Evolutionary conservation across 2,797 vertebrate species (phyloP), one percentile per base, ranked within the genome.

Genomic region (Hylomyscus alleni): DNA sequence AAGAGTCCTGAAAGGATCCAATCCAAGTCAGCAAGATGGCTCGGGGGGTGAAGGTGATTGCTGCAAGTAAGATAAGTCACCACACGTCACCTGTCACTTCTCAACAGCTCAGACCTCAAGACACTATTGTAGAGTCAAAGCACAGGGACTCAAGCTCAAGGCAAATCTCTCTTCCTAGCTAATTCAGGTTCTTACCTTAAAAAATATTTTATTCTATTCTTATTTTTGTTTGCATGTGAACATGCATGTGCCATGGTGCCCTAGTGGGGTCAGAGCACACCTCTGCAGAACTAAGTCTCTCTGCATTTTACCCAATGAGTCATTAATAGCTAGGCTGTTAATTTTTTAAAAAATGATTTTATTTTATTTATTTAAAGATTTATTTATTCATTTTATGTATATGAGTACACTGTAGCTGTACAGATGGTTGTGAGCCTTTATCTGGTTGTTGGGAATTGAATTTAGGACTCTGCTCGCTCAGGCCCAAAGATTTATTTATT

Each of bases 81-180:
- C 65, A 37, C 4, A 60, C 6, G 1, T 52, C 29, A 62, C 14
- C 29, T 24, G 19, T 34, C 56, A 40, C 34, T 7, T 15, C 14
- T 83, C n/a, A 82, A 76, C 60, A 58, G 56, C 10, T 62, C 58
- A 69, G 40, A 90, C 52, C n/a, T 87, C 10, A 87, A 83, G n/a
- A 62, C n/a, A 89, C 12, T 80, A 87, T 69, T 22, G 58, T 34
- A 54, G 67, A 82, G 40, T 31, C 13, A 52, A 93, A 91, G 84
- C 6, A 47, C 50, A 40, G 34, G 81, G 3, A 65, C 58, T 1
- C 58, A 47, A 50, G 73, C 60, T 95, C 78, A 95, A 37, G 37
- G 72, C 73, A 89, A 75, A 75, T 44, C 76, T 88, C 37, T 92
- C 76, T 76, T 34, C 89, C 77, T 85, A 73, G 60, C 67, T 86